These are phyloP conservation scores for Apotomis betuletana DNA, from an alignment of 2,888 invertebrate genomes.

Conservation along the genomic window DNA sequence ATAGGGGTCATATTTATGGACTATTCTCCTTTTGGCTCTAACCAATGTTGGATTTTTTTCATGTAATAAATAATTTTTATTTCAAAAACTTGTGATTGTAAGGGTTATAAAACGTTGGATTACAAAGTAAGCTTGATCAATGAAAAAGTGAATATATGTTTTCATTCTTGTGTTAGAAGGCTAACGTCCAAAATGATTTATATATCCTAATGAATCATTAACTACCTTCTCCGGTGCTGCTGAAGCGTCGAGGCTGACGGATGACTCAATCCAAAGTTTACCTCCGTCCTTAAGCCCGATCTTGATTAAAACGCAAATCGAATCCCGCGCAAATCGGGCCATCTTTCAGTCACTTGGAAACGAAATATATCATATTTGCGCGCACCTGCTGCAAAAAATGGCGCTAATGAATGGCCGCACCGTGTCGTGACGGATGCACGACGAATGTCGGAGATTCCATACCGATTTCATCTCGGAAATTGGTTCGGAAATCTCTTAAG, in stretches of 20 bases:
- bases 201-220: no score
- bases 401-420: constrained; percentile 31
- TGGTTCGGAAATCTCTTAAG: constrained; percentile 23
- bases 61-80: no score
- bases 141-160: no score
- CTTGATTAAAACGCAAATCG: constrained; percentile 36
- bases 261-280: neutral
- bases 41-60: no score
- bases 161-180: no score
- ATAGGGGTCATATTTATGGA: no score
- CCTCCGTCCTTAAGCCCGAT: neutral
- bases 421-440: constrained; percentile 24
- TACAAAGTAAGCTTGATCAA: no score
- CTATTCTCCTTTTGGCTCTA: no score
- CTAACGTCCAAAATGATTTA: no score
- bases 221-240: neutral
- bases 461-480: constrained; percentile 31
- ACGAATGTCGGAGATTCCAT: constrained; percentile 33
- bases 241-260: neutral
- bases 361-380: constrained; percentile 32
- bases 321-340: constrained; percentile 27
- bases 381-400: constrained; percentile 40
- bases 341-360: constrained; percentile 31
- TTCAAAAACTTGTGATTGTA: no score
- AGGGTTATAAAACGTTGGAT: no score